Evolutionary conservation across 2,888 invertebrate genomes (phyloP), one percentile per base, ranked within the genome.

Genomic region (Cryptosula pallasiana): DNA sequence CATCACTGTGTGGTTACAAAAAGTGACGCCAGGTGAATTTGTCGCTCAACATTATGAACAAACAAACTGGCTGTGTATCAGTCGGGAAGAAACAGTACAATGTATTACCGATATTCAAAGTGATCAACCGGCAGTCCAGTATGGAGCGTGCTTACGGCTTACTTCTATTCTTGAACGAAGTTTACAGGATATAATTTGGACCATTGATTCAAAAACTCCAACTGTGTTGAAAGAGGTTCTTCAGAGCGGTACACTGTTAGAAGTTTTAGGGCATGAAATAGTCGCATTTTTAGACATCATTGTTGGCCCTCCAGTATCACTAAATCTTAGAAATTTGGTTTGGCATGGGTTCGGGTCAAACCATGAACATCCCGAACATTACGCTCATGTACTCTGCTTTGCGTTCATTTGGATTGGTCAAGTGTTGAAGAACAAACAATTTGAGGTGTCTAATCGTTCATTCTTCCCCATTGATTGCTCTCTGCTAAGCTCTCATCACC

Each of bases 331-430:
- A 25, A 88, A 88, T 79, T 78, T 88, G 35, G 80, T 82, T 0
- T 88, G 88, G 88, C 88, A 88, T 82, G 88, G 88, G 2, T 88
- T 88, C 74, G 78, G 79, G 13, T 69, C 80, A n/a, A 81, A 83
- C 0, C 75, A 77, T 1, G 87, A 87, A 75, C 78, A 87, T 69
- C 83, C 83, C 29, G 72, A 76, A 58, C 83, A 83, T 79, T 86
- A 82, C 74, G 20, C 63, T 45, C 1, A 27, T 35, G 25, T 13
- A 5, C 23, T 45, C n/a, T 63, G 35, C 27, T 72, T 36, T 1
- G 25, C 23, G 13, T 54, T 1, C 25, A 13, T 63, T 9, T n/a
- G 71, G 25, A 63, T 63, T 63, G 63, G 63, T 27, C 20, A 25
- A 9, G 32, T 5, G 13, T 13, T 63, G 13, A 13, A 3, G 57